These are phyloP conservation scores for Drosophila melanogaster DNA, from an alignment of 1,140 invertebrate genomes.

Conservation along the genomic window Release_6_plus_ISO1_MT NC_004354.4:18471501-18472000, in stretches of 20 bases:
- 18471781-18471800: constrained; percentile 38
- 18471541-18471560: constrained; percentile 26
- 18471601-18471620: not conserved
- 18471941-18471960: constrained; percentile 53
- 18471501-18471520: too few relatives aligned
- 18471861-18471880: constrained; percentile 36
- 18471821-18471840: too few relatives aligned
- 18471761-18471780: constrained; percentile 31
- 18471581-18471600: constrained; percentile 65
- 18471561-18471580: constrained; percentile 67
- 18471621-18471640: not conserved
- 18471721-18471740: constrained; percentile 43
- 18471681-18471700: constrained; percentile 29
- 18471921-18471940: constrained; percentile 53
- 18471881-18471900: constrained; percentile 39
- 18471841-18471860: constrained; percentile 31
- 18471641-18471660: too few relatives aligned
- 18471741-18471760: constrained; percentile 12
- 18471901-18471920: constrained; percentile 56
- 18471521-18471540: not conserved
- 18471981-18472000: not conserved
- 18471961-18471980: not conserved
- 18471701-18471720: constrained; percentile 60
- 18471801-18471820: constrained; percentile 15
- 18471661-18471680: too few relatives aligned